phyloP scores from a whole-genome alignment of 1,140 invertebrate species.

The Drosophila sechellia region DNA sequence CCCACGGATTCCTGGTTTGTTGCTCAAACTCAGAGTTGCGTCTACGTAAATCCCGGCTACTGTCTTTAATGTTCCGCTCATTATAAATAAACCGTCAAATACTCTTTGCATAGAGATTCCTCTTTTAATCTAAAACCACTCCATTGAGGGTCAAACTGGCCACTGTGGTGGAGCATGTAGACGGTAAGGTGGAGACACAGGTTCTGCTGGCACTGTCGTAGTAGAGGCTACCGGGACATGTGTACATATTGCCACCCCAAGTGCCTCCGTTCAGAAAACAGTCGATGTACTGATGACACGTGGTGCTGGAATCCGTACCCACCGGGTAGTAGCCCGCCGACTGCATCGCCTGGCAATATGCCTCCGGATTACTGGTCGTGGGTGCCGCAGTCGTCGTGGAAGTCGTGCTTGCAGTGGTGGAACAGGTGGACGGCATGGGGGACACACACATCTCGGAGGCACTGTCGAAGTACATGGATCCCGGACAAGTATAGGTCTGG shows the following conservation, averaged over 20 bases:
- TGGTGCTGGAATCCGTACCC: slow-evolving; percentile 58
- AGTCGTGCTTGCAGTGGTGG: slow-evolving; percentile 11
- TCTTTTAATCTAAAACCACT: slow-evolving; percentile 34
- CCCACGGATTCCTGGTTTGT: slow-evolving; percentile 47
- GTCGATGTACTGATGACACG: slow-evolving; percentile 68
- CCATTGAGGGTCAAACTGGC: slow-evolving; percentile 53
- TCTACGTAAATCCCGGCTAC: slow-evolving; percentile 48
- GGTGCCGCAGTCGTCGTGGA: slow-evolving; percentile 30
- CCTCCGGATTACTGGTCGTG: slow-evolving; percentile 40
- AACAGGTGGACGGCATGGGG: slow-evolving; percentile 25
- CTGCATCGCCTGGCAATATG: slow-evolving; percentile 55
- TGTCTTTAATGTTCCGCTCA: slow-evolving; percentile 31
- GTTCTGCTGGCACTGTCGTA: slow-evolving; percentile 46
- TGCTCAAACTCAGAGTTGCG: slow-evolving; percentile 46
- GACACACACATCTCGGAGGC: slow-evolving; percentile 21
- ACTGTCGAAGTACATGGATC: slow-evolving; percentile 46
- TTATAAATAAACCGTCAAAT: slow-evolving; percentile 33
- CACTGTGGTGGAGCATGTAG: slow-evolving; percentile 47
- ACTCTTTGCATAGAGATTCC: neutral
- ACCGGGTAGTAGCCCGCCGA: slow-evolving; percentile 45
- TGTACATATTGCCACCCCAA: slow-evolving; percentile 62
- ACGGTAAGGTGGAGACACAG: slow-evolving; percentile 41
- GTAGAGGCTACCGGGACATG: slow-evolving; percentile 55
- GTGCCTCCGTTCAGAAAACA: slow-evolving; percentile 46
- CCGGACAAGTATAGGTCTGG: slow-evolving; percentile 59